A percentile compares a stretch with the other conserved stretches of the same genome.
These are phyloP conservation scores for Ruditapes philippinarum DNA, from an alignment of 1,140 invertebrate genomes.

Conservation along the genomic window DNA sequence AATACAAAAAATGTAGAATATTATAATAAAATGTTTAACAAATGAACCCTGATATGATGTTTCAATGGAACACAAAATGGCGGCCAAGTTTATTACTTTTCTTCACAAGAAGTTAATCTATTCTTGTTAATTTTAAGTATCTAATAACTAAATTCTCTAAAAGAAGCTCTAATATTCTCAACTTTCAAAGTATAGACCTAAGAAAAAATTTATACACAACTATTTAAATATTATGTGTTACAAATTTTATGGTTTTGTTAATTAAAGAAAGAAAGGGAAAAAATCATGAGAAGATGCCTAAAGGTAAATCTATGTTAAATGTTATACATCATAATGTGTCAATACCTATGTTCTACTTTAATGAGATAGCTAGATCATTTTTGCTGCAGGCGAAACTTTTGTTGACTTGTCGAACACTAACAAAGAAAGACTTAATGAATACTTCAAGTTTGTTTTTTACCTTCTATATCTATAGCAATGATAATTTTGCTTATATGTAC, in stretches of 20 bases:
- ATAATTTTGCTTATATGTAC: constrained; percentile 8
- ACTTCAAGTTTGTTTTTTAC: too few species aligned
- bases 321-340: constrained; percentile 46
- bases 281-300: too few species aligned
- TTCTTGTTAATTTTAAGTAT: too few species aligned
- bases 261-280: too few species aligned
- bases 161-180: too few species aligned
- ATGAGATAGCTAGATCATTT: constrained; percentile 48
- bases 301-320: not conserved
- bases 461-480: too few species aligned
- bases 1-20: not conserved
- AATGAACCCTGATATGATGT: constrained; percentile 28
- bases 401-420: not conserved
- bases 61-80: constrained; percentile 37
- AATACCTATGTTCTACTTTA: constrained; percentile 33
- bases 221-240: too few species aligned
- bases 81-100: not conserved
- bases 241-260: too few species aligned
- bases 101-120: not conserved
- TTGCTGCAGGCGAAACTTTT: not conserved
- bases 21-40: not conserved
- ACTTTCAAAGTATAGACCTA: too few species aligned
- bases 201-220: too few species aligned
- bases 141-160: too few species aligned
- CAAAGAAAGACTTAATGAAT: constrained; percentile 2